Base-by-base conservation (phyloP, 2,113 vertebrate genomes). In the Mola mola region DNA sequence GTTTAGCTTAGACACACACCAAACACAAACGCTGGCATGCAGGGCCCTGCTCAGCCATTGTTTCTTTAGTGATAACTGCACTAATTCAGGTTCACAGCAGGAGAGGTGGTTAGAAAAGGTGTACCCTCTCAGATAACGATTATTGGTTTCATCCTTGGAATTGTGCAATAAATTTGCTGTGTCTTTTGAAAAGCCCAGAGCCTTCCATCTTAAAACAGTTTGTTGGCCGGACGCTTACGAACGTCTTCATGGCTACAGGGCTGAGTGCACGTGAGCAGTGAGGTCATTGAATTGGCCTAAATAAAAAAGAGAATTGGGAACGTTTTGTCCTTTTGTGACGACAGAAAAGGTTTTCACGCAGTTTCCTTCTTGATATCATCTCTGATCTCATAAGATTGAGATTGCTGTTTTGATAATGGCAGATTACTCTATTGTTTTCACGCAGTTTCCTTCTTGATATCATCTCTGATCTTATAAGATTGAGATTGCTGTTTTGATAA, bases 11-110 rank as follows among this genome's bases (percentile, higher is more conserved):
- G 21, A 51, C 1, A 5, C 46, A n/a, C 52, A 17, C 34, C 63
- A 42, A 10, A 0, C 0, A 13, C 37, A 38, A 13, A 38, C 40
- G 16, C 28, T n/a, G 10, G 52, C 72, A 67, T 22, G 55, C 66
- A 66, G 51, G 44, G 56, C 42, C 31, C 4, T 53, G 69, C 63
- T 48, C 40, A 69, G 63, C n/a, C 31, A 12, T 66, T 78, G 72
- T 55, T 79, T 73, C 75, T 78, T 81, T 58, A 74, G 47, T 42
- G 65, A 87, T 75, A 77, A 74, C 75, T 44, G 50, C n/a, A 61
- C 42, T 75, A 63, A 62, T 86, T 78, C 67, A 51, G 62, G 65
- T 75, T 75, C 77, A 38, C 75, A 72, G 75, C 38, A 17, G 69
- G 75, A 46, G 31, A 24, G 69, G 15, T 37, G 12, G 38, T 59